A percentile compares a stretch with the other conserved stretches of the same genome.
These are phyloP conservation scores for Andrena praecox DNA, from an alignment of 2,888 invertebrate species.

Conservation along the genomic window DNA sequence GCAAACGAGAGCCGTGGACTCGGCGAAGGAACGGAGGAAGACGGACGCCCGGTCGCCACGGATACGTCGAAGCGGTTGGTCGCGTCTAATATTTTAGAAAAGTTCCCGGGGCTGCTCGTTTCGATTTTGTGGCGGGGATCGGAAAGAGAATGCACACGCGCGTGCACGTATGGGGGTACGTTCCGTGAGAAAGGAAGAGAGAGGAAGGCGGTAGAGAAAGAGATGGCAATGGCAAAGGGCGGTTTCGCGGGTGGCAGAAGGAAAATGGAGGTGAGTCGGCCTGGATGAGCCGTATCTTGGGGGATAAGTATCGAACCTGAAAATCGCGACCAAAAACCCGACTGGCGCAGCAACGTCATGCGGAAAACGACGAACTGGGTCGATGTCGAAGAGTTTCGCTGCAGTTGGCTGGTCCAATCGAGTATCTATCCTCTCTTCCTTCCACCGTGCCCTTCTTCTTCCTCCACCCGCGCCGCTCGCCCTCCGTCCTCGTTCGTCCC, in stretches of 20 bases:
- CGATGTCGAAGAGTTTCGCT: conserved; percentile 72
- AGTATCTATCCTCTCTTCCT: conserved; percentile 50
- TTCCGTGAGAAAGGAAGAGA: conserved; percentile 62
- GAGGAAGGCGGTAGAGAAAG: conserved; percentile 71
- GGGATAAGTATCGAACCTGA: conserved; percentile 69
- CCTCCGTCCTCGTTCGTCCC: conserved; percentile 44
- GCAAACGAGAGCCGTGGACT: conserved; percentile 23
- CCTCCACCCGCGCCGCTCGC: conserved; percentile 16
- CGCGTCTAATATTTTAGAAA: conserved; percentile 72
- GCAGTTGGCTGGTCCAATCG: conserved; percentile 67
- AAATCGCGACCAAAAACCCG: conserved; percentile 73
- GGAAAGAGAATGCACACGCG: conserved; percentile 29
- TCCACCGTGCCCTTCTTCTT: conserved; percentile 43
- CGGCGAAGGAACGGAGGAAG: background rate
- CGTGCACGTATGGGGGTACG: conserved; percentile 57
- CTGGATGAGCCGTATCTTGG: conserved; percentile 58
- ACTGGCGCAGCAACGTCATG: conserved; percentile 65
- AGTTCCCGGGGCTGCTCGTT: conserved; percentile 64
- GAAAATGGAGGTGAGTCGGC: conserved; percentile 42
- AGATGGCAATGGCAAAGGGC: conserved; percentile 36
- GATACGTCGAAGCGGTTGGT: conserved; percentile 56
- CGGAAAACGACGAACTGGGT: conserved; percentile 74
- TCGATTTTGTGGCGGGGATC: conserved; percentile 33
- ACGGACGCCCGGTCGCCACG: conserved; percentile 9
- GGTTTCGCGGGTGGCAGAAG: conserved; percentile 31